phyloP scores from a whole-genome alignment of 2,888 invertebrate species.

The Amphiduros pacificus region DNA sequence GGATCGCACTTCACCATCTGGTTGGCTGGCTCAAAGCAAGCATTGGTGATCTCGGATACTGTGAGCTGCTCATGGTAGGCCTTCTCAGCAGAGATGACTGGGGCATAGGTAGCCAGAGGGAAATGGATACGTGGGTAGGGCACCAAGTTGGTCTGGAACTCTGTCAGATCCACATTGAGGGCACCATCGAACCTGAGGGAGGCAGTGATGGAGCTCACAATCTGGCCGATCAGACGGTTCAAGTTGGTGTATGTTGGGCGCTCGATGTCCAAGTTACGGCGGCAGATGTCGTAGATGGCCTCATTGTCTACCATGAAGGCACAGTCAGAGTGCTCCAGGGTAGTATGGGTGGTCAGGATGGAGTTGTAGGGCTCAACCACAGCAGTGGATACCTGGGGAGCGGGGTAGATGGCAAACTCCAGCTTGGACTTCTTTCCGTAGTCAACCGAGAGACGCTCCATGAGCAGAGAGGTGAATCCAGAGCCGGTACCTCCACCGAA shows the following conservation, averaged over 20 bases:
- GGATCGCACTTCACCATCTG: conserved; percentile 1
- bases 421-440: conserved; percentile 63
- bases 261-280: conserved; percentile 79
- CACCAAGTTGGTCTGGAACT: not conserved
- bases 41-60: not conserved
- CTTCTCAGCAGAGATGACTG: conserved; percentile 1
- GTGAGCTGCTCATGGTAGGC: not conserved
- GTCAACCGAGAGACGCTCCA: conserved; percentile 68
- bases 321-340: conserved; percentile 52
- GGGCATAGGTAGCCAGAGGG: not conserved
- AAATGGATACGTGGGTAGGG: not conserved
- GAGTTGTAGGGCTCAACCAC: conserved; percentile 54
- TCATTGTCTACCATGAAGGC: conserved; percentile 60
- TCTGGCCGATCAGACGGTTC: conserved; percentile 67
- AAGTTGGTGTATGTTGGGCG: conserved; percentile 83
- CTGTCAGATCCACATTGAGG: not conserved
- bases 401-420: conserved; percentile 51
- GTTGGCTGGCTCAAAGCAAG: not conserved
- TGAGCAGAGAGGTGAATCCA: conserved; percentile 69
- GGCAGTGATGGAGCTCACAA: not conserved
- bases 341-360: conserved; percentile 50
- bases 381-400: conserved; percentile 48
- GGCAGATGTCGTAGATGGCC: conserved; percentile 73
- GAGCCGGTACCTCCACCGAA: conserved; percentile 63
- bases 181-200: not conserved